A percentile compares a stretch with the other conserved stretches of the same genome.
phyloP scores from a whole-genome alignment of 2,888 invertebrate genomes.

The Dinocampus coccinellae region DNA sequence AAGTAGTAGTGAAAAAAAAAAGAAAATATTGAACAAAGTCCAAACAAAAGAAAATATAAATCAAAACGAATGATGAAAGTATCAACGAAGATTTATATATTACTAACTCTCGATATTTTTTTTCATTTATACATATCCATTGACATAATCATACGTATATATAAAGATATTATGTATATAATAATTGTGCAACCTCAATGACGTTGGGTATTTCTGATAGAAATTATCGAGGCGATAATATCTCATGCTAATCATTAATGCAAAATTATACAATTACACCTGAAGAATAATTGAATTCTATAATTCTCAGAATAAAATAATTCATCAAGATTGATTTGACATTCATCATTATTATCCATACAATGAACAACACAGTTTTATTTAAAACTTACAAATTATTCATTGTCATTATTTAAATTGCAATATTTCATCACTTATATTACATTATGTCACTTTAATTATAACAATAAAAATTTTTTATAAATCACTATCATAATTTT shows the following conservation, averaged over 20 bases:
- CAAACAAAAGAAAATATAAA: neutral
- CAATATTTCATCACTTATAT: neutral
- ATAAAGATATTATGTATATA: neutral
- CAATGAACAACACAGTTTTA: neutral
- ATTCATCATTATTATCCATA: neutral
- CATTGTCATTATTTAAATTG: neutral
- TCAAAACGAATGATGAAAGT: neutral
- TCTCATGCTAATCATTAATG: neutral
- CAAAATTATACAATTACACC: neutral
- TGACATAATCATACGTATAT: neutral
- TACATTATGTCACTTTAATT: neutral
- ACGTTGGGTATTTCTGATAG: neutral
- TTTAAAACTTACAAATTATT: neutral
- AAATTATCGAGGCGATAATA: neutral
- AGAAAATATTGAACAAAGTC: neutral
- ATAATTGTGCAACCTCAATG: neutral
- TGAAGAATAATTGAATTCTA: neutral
- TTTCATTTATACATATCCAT: neutral
- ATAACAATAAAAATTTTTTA: too few relatives aligned
- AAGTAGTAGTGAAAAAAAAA: neutral
- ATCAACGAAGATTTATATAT: slow-evolving; percentile 1
- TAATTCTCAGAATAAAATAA: neutral
- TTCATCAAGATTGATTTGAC: neutral
- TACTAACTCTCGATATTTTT: neutral
- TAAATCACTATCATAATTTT: slow-evolving; percentile 56